Evolutionary conservation across 2,113 vertebrate genomes (phyloP), one percentile per base, ranked within the genome.

Genomic region (Plestiodon gilberti): DNA sequence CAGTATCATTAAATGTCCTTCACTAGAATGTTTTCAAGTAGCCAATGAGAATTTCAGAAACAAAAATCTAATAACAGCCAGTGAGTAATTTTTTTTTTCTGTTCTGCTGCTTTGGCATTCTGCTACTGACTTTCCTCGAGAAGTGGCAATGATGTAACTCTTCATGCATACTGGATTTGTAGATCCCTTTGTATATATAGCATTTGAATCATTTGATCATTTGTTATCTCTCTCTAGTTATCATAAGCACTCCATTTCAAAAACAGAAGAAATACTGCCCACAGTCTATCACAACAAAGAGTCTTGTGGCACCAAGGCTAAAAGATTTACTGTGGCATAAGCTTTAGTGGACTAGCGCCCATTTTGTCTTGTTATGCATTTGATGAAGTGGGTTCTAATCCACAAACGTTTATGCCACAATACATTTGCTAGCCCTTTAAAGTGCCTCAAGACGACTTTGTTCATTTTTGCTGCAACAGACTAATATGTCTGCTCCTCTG

Each of bases 1-100:
- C 28, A n/a, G 17, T 3, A 7, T 55, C 82, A 88, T 35, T 82
- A 40, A 92, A 92, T 77, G 65, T 79, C 61, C 14, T 88, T 57
- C 1, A 33, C 67, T 0, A 0, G 65, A 64, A 75, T 84, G 79
- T 84, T 89, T 82, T 80, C 74, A 84, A 0, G 65, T 78, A 76
- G 48, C n/a, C 78, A 90, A 74, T 0, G 70, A 30, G 48, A 83
- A 20, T n/a, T 55, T 76, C 43, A 13, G 40, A 73, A 89, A 90
- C 1, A n/a, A 67, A 23, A 73, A 77, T 83, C 33, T 77, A 67
- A 38, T 23, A 90, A 78, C 79, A 81, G 85, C 35, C 57, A 52
- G 7, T 83, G 43, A 20, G 20, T 67, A 69, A 67, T 79, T 78
- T 84, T 0, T 0, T 79, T 78, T 84, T 0, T 0, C 62, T 52